Evolutionary conservation across 2,113 vertebrate species (phyloP).

Genomic region (Nyctereutes procyonoides): DNA sequence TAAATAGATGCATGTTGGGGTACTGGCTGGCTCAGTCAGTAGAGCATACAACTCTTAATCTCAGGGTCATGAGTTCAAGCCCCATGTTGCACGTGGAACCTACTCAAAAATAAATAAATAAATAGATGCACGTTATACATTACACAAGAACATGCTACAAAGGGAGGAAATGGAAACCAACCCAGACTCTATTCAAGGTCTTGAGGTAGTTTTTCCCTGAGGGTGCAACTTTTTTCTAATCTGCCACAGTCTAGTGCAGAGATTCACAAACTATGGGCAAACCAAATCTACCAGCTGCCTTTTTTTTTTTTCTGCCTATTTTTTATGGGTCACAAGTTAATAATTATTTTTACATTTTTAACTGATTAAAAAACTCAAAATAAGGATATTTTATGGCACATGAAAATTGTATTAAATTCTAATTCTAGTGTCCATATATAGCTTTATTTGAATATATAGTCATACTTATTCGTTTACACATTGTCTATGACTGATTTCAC

Average conservation of each 20-base stretch:
- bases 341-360: slow-evolving; percentile 7
- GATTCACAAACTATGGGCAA: not conserved
- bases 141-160: not conserved
- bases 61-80: not conserved
- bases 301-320: not conserved
- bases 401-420: not conserved
- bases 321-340: not conserved
- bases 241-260: not conserved
- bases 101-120: not conserved
- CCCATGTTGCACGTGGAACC: not conserved
- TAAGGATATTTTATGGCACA: not conserved
- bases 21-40: not conserved
- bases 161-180: not conserved
- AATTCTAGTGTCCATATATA: not conserved
- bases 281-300: not conserved
- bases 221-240: not conserved
- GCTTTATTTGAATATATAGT: not conserved
- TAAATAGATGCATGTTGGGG: not conserved
- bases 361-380: not conserved
- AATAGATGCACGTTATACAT: not conserved
- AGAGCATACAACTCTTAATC: not conserved
- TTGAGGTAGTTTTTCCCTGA: not conserved
- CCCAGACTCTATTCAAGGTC: not conserved
- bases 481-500: not conserved
- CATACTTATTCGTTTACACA: not conserved